Base-by-base conservation (phyloP, 2,888 invertebrate genomes). In the Perdita meconis region DNA sequence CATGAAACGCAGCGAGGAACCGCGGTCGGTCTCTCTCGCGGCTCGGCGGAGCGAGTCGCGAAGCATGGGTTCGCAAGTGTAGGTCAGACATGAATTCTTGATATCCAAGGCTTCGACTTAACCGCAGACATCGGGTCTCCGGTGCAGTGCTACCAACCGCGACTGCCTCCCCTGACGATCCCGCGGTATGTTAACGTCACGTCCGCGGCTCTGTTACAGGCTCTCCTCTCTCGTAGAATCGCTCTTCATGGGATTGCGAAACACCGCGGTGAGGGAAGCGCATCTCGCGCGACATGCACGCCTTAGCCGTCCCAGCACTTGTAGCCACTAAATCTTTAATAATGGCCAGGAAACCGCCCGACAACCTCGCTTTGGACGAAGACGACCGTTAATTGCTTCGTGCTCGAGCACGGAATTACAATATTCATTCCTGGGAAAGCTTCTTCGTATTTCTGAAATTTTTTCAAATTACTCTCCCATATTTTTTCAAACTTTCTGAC, bases 61-160 rank as follows among this genome's bases (percentile, higher is more conserved):
- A 24, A 6, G 6, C 47, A 16, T 19, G 12, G 40, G n/a, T 42
- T 42, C 42, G 65, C 56, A 66, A 51, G 83, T 87, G 79, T 89
- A 90, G 88, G 87, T 88, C 89, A 88, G 78, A 73, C 85, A 87
- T 89, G 87, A 90, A 90, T 90, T 88, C 81, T 90, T 90, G 84
- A 90, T 87, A 77, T 67, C 57, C 81, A 60, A 76, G 83, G 85
- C 80, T 80, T 82, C 83, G 84, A 87, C 87, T 87, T 82, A 86
- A 89, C 89, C 87, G 82, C 88, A 85, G 86, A 87, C 86, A 85
- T 80, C 83, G 80, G 82, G 86, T 83, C 84, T 87, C 86, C 81
- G 70, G 79, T 81, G 80, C 69, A 56, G 50, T 47, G 76, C 76
- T 71, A 76, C 77, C 85, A 81, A 78, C 76, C 73, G 47, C 73